A percentile compares a stretch with the other conserved stretches of the same genome.
Evolutionary conservation across 2,888 invertebrate species (phyloP).

Genomic region (Bruchidius siliquastri): DNA sequence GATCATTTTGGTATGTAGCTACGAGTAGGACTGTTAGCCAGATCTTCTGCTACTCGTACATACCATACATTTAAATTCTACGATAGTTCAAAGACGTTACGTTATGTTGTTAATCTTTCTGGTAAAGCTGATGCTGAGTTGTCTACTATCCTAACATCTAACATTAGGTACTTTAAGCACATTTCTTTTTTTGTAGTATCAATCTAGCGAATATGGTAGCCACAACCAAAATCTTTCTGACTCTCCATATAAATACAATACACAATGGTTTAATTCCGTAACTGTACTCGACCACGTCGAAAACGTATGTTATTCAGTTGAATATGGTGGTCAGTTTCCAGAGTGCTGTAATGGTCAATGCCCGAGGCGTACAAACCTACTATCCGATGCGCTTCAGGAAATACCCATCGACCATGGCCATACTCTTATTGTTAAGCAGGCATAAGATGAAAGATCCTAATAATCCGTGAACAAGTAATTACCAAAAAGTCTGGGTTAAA

Average conservation of each 20-base stretch:
- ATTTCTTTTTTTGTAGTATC: too few relatives aligned
- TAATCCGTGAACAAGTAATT: not conserved
- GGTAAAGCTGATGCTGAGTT: too few relatives aligned
- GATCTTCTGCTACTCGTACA: too few relatives aligned
- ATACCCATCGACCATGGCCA: slow-evolving; percentile 20
- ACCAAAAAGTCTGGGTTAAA: too few relatives aligned
- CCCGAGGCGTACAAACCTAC: slow-evolving; percentile 26
- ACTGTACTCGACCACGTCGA: not conserved
- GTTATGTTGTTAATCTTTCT: too few relatives aligned
- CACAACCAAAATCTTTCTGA: not conserved
- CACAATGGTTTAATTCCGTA: not conserved
- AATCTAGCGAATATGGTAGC: too few relatives aligned
- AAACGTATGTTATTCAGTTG: slow-evolving; percentile 4
- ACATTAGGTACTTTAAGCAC: too few relatives aligned
- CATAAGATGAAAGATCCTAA: not conserved
- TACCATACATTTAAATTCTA: too few relatives aligned
- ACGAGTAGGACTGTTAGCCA: too few relatives aligned
- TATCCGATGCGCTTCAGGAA: slow-evolving; percentile 28
- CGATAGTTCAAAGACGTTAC: too few relatives aligned
- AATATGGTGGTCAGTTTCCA: slow-evolving; percentile 14
- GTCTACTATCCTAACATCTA: too few relatives aligned
- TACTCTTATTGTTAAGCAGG: not conserved
- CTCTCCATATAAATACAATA: not conserved
- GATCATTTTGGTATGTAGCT: too few relatives aligned
- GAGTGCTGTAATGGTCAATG: slow-evolving; percentile 22